phyloP scores from a whole-genome alignment of 2,797 vertebrate genomes.

The Otolemur crassicaudatus region DNA sequence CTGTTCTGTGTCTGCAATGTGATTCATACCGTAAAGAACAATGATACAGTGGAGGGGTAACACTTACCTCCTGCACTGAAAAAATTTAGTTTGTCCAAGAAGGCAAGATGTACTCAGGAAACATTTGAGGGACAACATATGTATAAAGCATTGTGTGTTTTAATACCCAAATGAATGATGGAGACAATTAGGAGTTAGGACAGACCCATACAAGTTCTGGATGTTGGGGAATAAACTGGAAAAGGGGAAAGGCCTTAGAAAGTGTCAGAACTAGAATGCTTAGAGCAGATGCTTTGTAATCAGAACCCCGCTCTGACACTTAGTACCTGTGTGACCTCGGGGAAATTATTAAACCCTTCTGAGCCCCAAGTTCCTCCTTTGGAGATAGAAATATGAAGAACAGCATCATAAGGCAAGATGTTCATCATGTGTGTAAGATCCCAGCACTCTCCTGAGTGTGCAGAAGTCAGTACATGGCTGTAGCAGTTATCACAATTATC shows the following conservation, averaged over 20 bases:
- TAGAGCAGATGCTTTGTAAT: neutral
- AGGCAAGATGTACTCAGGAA: neutral
- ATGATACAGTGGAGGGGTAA: neutral
- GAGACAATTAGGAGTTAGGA: neutral
- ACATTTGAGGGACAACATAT: neutral
- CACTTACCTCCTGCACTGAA: neutral
- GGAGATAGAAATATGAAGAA: neutral
- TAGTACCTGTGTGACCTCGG: neutral
- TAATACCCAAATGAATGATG: neutral
- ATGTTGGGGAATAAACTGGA: neutral
- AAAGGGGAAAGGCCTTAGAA: neutral
- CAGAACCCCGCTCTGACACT: neutral
- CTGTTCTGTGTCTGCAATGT: neutral
- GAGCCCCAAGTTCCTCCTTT: neutral
- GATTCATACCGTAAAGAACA: neutral
- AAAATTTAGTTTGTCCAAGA: neutral
- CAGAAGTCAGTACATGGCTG: too few species aligned
- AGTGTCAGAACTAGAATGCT: neutral
- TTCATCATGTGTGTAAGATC: rapidly evolving
- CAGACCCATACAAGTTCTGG: neutral
- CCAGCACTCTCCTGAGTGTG: neutral
- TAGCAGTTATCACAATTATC: neutral
- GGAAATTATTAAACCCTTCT: neutral
- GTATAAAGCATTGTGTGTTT: neutral
- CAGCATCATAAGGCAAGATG: neutral